Evolutionary conservation across 2,888 invertebrate species (phyloP), one percentile per base, ranked within the genome.

Genomic region (Pyrrhia umbra): DNA sequence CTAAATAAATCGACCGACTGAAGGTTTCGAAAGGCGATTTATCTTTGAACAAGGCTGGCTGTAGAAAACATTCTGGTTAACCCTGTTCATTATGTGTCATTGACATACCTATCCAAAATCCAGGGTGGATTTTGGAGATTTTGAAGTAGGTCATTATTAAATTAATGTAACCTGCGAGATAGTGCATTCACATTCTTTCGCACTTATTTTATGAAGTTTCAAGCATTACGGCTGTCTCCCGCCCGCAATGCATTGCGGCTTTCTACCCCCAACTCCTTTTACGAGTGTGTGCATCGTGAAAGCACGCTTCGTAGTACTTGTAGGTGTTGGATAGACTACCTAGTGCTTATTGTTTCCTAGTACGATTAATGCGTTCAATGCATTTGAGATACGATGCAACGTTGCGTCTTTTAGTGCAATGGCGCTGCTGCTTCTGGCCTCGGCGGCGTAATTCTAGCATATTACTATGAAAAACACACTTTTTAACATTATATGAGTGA

Each of bases 321-420:
- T 51, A 10, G 8, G 13, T 25, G 66, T 46, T 40, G 6, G 42
- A 6, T 42, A 23, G 37, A 25, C 47, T 25, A 18, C 51, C 47
- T 47, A 21, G 66, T 37, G 5, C 6, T 65, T 52, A 72, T 68
- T 20, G 1, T 51, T 56, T 68, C 68, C 68, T 68, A 43, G 68
- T 68, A 56, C 10, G 2, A 27, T 21, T 20, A n/a, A 49, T 73
- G 49, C 58, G 6, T 13, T 34, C 20, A 23, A 27, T 59, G 50
- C 58, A 64, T 20, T 50, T 21, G 30, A 25, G 16, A 59, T 2
- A 6, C 30, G 16, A 37, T 52, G 63, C 63, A 62, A 9, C 10
- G n/a, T 6, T 13, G 25, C 15, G 4, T 10, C 3, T 15, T n/a
- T 16, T 0, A 9, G 2, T 9, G 5, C 27, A 21, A 34, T 1